Evolutionary conservation across 2,113 vertebrate genomes (phyloP).

Genomic region (Hippolais icterina): DNA sequence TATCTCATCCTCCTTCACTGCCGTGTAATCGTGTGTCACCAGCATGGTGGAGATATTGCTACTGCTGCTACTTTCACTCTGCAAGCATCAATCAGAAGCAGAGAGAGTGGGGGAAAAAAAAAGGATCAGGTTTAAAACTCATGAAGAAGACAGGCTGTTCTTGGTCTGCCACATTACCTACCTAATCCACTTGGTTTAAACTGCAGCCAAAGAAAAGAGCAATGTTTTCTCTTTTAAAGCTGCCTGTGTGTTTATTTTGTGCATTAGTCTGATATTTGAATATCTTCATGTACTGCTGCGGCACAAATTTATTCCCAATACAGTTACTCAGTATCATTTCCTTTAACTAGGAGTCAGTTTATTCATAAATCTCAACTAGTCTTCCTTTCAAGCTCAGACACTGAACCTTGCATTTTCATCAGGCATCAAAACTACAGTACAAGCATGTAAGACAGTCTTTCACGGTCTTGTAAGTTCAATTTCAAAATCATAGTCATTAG

Average conservation of each 20-base stretch:
- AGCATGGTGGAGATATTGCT: constrained; percentile 99
- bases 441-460: neutral
- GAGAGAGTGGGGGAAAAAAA: neutral
- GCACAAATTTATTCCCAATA: neutral
- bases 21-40: constrained; percentile 98
- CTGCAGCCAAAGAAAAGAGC: neutral
- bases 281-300: neutral
- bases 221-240: neutral
- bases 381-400: neutral
- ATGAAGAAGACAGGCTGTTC: neutral
- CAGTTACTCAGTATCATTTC: neutral
- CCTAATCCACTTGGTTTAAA: neutral
- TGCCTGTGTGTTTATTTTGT: neutral
- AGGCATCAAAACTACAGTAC: neutral
- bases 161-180: neutral
- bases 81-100: constrained; percentile 12
- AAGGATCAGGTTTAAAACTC: neutral
- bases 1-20: constrained; percentile 99
- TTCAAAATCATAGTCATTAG: neutral
- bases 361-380: neutral
- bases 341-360: neutral
- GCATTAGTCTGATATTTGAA: neutral
- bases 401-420: neutral
- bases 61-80: constrained; percentile 99
- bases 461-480: neutral